phyloP scores from a whole-genome alignment of 2,797 vertebrate species.

The Peromyscus nudipes region DNA sequence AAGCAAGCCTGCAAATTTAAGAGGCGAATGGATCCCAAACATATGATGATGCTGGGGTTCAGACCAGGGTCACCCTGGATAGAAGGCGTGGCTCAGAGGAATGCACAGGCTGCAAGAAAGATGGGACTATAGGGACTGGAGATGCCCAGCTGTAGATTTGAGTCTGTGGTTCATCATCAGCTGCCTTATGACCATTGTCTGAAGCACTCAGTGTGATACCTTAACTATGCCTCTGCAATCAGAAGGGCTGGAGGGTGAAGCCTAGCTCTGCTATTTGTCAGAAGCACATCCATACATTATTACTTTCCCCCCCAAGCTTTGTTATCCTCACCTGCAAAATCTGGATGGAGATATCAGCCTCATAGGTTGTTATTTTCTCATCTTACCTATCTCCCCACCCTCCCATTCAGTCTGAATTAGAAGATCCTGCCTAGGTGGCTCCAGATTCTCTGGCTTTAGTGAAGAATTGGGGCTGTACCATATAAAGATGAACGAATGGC shows the following conservation, averaged over 20 bases:
- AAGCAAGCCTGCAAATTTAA: constrained; percentile 17
- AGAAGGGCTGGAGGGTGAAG: neutral
- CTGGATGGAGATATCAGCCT: neutral
- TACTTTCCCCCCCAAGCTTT: neutral
- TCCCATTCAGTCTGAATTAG: neutral
- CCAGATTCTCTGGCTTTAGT: neutral
- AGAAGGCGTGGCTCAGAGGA: neutral
- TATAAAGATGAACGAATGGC: neutral
- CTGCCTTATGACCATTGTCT: neutral
- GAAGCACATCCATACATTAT: fast-evolving
- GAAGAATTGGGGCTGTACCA: neutral
- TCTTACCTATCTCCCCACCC: neutral
- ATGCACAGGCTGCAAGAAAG: neutral
- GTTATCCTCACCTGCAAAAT: neutral
- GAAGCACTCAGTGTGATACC: neutral
- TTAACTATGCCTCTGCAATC: neutral
- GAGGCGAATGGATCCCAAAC: neutral
- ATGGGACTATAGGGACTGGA: neutral
- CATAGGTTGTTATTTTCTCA: neutral
- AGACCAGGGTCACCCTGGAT: neutral
- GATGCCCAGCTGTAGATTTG: neutral
- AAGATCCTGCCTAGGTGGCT: neutral
- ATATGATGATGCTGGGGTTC: neutral
- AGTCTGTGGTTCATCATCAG: neutral
- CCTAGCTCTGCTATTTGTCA: neutral